These are phyloP conservation scores for Neria commutata DNA, from an alignment of 2,888 invertebrate species.

Conservation along the genomic window DNA sequence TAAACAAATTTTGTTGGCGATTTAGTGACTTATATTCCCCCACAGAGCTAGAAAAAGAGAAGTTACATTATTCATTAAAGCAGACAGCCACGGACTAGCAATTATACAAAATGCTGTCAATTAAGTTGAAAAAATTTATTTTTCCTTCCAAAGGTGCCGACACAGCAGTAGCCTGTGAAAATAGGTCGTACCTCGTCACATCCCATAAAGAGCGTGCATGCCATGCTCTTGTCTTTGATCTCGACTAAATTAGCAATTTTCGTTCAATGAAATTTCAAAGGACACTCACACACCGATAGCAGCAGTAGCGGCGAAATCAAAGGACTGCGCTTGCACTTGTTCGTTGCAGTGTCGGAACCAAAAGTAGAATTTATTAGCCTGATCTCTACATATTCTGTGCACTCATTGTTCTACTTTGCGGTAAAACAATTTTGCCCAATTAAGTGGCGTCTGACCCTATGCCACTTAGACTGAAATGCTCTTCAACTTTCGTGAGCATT, in stretches of 20 bases:
- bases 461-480: constrained; percentile 3
- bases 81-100: too few species aligned
- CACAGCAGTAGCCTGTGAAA: constrained; percentile 28
- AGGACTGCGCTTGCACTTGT: background rate
- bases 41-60: too few species aligned
- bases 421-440: constrained; percentile 26
- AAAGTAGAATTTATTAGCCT: background rate
- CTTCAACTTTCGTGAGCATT: background rate
- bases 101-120: constrained; percentile 11
- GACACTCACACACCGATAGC: background rate
- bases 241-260: background rate
- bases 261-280: constrained; percentile 4
- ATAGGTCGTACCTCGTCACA: constrained; percentile 16
- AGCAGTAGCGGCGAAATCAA: background rate
- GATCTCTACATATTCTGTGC: constrained; percentile 7
- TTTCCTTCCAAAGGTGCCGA: constrained; percentile 10
- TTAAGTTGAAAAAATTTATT: constrained; percentile 1
- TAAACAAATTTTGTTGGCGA: too few species aligned
- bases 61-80: too few species aligned
- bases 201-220: constrained; percentile 1
- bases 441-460: constrained; percentile 32
- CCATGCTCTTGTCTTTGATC: background rate
- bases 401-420: constrained; percentile 25
- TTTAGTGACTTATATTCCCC: too few species aligned
- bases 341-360: background rate